Conservation (phyloP, 1,140 invertebrate species). For the Lepidurus arcticus region DNA sequence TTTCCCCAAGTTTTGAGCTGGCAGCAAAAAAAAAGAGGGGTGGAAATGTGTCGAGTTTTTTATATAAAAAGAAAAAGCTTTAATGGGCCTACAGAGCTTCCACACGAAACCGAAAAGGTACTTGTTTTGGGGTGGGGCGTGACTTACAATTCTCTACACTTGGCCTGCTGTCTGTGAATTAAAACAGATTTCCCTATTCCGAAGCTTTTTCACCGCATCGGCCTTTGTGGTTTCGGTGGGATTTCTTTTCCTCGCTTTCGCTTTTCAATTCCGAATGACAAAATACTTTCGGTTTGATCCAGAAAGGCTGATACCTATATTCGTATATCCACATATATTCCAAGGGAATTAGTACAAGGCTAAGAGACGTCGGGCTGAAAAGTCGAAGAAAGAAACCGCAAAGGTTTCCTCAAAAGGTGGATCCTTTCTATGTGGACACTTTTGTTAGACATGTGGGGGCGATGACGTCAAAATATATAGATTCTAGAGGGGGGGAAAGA, state of each 20-base stretch:
- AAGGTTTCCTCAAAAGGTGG: too few species aligned
- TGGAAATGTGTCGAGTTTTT: neutral
- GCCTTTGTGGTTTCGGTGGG: neutral
- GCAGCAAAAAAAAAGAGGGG: neutral
- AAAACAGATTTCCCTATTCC: neutral
- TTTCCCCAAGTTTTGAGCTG: neutral
- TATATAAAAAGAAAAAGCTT: neutral
- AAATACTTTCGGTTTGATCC: too few species aligned
- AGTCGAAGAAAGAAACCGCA: too few species aligned
- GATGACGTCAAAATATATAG: neutral
- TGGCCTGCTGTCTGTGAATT: slow-evolving; percentile 13
- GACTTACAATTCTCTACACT: slow-evolving; percentile 3
- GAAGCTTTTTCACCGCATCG: neutral
- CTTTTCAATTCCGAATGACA: too few species aligned
- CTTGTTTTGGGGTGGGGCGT: neutral
- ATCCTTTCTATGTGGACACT: too few species aligned
- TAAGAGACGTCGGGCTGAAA: too few species aligned
- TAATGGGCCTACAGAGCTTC: neutral
- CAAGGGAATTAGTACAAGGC: too few species aligned
- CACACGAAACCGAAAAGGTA: too few species aligned
- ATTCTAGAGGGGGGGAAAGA: neutral
- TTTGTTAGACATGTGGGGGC: neutral
- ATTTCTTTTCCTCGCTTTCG: too few species aligned
- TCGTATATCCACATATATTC: too few species aligned
- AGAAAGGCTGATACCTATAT: too few species aligned